phyloP scores from a whole-genome alignment of 2,888 invertebrate genomes.

The Dicyrtoma fusca region DNA sequence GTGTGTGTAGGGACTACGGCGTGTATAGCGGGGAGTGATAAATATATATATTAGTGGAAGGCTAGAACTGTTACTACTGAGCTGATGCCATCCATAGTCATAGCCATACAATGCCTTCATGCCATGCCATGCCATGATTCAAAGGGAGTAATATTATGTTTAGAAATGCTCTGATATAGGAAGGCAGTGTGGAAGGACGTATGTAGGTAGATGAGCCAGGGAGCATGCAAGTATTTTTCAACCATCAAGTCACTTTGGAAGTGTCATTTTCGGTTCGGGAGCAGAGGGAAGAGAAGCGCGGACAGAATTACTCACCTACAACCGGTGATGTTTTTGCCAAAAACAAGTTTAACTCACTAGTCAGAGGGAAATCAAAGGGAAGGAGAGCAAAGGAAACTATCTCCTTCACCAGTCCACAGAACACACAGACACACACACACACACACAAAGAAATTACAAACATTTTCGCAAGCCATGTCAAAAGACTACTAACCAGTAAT shows the following conservation, averaged over 20 bases:
- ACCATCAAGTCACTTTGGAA: constrained; percentile 36
- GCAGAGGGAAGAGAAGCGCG: constrained; percentile 20
- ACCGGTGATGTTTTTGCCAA: constrained; percentile 13
- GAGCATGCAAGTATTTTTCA: constrained; percentile 29
- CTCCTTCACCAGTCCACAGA: too few species aligned
- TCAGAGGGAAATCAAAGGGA: neutral
- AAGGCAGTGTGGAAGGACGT: neutral
- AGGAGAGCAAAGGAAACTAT: neutral
- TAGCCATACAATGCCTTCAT: too few species aligned
- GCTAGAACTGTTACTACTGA: too few species aligned
- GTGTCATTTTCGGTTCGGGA: constrained; percentile 35
- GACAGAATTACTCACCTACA: constrained; percentile 24
- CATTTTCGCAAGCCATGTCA: constrained; percentile 1
- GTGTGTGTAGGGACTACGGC: too few species aligned
- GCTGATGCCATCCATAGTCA: too few species aligned
- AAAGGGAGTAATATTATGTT: too few species aligned
- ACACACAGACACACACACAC: too few species aligned
- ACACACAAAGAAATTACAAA: too few species aligned
- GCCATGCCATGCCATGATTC: too few species aligned
- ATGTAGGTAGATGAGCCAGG: neutral
- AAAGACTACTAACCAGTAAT: neutral
- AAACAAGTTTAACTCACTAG: constrained; percentile 14
- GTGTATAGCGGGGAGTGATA: too few species aligned
- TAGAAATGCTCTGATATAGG: neutral
- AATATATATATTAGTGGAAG: too few species aligned